Base-by-base conservation (phyloP, 2,113 vertebrate genomes). In the Rhegmatorhina hoffmannsi region DNA sequence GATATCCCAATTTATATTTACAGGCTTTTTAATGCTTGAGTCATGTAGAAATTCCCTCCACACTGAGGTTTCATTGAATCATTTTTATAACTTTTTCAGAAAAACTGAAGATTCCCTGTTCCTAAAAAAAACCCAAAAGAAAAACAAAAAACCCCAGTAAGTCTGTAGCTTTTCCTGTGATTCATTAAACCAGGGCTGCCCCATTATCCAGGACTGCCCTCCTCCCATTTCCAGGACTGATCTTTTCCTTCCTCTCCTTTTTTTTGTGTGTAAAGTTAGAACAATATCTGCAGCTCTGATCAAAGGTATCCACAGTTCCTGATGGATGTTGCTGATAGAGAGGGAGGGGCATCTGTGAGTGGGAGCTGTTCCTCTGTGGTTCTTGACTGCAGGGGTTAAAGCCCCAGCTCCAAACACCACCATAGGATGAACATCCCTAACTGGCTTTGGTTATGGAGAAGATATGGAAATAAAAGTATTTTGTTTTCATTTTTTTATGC, bases 171-270 rank as follows among this genome's bases (percentile, higher is more conserved):
- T 95, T 98, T 98, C 98, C 98, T 98, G 98, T 97, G 91, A 98
- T 98, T 98, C 97, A 97, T 93, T 79, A 79, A 96, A 81, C 69
- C 84, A 47, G 59, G 92, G 58, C 81, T 55, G 79, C 85, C 77
- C 73, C 73, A 43, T 96, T 95, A 92, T 94, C 84, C 93, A 73
- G 92, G 89, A 88, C 91, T 43, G 31, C 90, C 93, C 97, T 94
- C 93, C 97, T 94, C 97, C 91, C 91, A 92, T 92, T 97, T 97
- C 97, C 97, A 96, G 96, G 96, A 84, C 83, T 94, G 74, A 92
- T 94, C 95, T 96, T 95, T 98, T 98, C 98, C 98, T 98, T 98
- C 98, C 98, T 97, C 38, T 85, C 87, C n/a, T 85, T 84, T 87
- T 70, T 36, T 78, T 91, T 50, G 68, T 18, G 16, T 89, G 23